Base-by-base conservation (phyloP, 2,113 vertebrate species). In the Phylloscopus trochiloides region DNA sequence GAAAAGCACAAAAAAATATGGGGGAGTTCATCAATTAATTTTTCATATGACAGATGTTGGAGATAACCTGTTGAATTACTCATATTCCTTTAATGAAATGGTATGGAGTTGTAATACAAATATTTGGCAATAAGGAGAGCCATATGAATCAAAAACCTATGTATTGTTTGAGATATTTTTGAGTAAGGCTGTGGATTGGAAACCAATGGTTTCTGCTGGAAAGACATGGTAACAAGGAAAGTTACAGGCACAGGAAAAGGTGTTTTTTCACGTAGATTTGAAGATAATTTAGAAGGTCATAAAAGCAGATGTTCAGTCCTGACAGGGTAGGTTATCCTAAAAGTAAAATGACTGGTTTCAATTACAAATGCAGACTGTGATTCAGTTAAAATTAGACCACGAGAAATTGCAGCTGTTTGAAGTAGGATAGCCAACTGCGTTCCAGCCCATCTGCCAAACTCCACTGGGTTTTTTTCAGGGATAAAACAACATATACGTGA, bases 331-430 rank as follows among this genome's bases (percentile, higher is more conserved):
- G 62, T 76, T 89, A 92, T 81, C 80, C 86, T 92, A 76, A 93
- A 90, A 93, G 75, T 85, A 91, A 94, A 94, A 94, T 70, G 52
- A 73, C 81, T 89, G 76, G 86, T 73, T 92, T 94, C 42, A 83
- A 82, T 97, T 95, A 94, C 84, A 89, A 85, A 79, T 58, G n/a
- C 47, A 68, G 86, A 54, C 42, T 72, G 36, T 45, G 91, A 70
- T 94, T 94, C 86, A 79, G 80, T 78, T 93, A 95, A 96, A 97
- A 95, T 94, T 95, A 96, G 94, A 94, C 86, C 61, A 87, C 10
- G 0, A 94, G 91, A 91, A 95, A 71, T 26, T 0, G 3, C 92
- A 94, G 89, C 90, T 96, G 90, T 51, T 88, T 80, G 68, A 92
- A 86, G 93, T 12, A 90, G 85, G 63, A 81, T 80, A 81, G 42